phyloP scores from a whole-genome alignment of 2,888 invertebrate species.

The Isotomurus palustris region DNA sequence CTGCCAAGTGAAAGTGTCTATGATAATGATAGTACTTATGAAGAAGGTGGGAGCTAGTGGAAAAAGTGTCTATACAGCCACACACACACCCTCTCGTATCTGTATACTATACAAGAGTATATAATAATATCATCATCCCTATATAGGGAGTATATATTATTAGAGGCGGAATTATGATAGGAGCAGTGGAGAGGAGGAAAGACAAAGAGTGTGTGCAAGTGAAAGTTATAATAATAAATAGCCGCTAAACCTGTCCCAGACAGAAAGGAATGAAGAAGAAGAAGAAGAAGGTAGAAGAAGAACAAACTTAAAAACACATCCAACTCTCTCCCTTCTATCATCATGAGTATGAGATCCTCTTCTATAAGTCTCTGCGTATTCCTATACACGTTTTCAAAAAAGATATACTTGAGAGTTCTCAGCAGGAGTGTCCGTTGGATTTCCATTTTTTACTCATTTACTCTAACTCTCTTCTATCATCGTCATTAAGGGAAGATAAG shows the following conservation, averaged over 20 bases:
- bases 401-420: no score
- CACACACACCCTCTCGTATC: no score
- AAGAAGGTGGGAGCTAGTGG: background rate
- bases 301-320: background rate
- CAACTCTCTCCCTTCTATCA: background rate
- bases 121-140: no score
- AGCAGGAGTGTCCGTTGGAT: constrained; percentile 3
- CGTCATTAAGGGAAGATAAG: no score
- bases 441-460: constrained; percentile 3
- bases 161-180: background rate
- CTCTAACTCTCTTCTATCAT: background rate
- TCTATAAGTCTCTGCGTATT: background rate
- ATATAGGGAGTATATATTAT: background rate
- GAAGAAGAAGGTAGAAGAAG: background rate
- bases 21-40: background rate
- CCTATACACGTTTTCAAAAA: background rate
- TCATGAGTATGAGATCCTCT: background rate
- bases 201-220: constrained; percentile 9
- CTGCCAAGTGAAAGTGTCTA: background rate
- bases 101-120: no score
- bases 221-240: constrained; percentile 13
- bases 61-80: background rate
- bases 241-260: constrained; percentile 8
- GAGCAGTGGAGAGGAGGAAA: background rate
- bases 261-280: background rate